phyloP scores from a whole-genome alignment of 2,888 invertebrate genomes.

The Andrena chrysosceles region DNA sequence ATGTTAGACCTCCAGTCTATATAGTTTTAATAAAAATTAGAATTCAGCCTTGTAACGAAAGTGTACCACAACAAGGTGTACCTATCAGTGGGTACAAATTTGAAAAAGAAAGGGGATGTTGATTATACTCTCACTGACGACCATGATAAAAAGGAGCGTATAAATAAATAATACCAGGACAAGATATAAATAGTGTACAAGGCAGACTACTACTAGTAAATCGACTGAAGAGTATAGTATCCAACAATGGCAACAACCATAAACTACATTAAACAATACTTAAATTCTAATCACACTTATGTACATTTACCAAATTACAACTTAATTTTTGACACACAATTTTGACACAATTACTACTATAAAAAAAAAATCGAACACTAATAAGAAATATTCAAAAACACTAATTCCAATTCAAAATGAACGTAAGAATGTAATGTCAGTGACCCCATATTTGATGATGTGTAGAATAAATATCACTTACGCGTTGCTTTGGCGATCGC shows the following conservation, averaged over 20 bases:
- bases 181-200: constrained; percentile 12
- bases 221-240: too few relatives aligned
- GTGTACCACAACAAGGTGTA: not conserved
- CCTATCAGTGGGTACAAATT: not conserved
- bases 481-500: constrained; percentile 98
- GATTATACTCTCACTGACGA: not conserved
- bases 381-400: too few relatives aligned
- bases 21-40: too few relatives aligned
- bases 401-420: not conserved
- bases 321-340: too few relatives aligned
- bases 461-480: constrained; percentile 84
- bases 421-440: not conserved
- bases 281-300: too few relatives aligned
- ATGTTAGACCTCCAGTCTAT: too few relatives aligned
- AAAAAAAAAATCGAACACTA: not conserved
- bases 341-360: too few relatives aligned
- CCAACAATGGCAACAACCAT: too few relatives aligned
- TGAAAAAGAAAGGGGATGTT: not conserved
- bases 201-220: too few relatives aligned
- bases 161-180: constrained; percentile 24
- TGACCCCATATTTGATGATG: not conserved
- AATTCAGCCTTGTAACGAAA: not conserved
- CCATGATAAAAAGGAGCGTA: not conserved
- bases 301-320: too few relatives aligned
- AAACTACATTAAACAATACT: too few relatives aligned